Evolutionary conservation across 1,140 invertebrate genomes (phyloP), one percentile per base, ranked within the genome.

Genomic region (Aphelenchoides avenae): DNA sequence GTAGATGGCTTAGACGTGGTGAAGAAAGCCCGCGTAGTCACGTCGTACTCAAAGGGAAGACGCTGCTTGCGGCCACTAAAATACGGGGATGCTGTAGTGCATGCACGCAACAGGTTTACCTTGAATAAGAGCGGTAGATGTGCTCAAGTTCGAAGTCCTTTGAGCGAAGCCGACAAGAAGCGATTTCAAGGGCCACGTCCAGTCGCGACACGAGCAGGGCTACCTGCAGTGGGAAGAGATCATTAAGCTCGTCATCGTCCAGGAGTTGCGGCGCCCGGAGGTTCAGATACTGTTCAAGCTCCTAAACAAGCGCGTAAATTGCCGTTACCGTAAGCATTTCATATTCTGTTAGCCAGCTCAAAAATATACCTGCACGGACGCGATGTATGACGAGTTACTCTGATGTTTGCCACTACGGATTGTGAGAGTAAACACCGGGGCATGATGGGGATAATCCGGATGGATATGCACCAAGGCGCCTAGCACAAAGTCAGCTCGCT

Each of bases 211-310:
- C 29, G 3, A 46, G 43, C 15, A 46, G 43, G 5, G 43, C 15
- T 31, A 46, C 34, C 24, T 46, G 43, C 3, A 46, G 43, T 3
- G 43, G 13, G 34, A 46, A 46, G 26, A 46, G 43, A 30, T 46
- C 43, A 41, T 41, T 41, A 30, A 18, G n/a, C 3, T 46, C 43
- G 26, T 46, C 3, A 11, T 46, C 43, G n/a, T 18, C 34, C 5
- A 46, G 26, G 26, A 18, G n/a, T 46, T 15, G 3, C n/a, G 43
- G 11, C 34, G 18, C 24, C 34, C 34, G n/a, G 15, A 30, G 27
- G 43, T 46, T 46, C n/a, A 46, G 13, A 15, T 29, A 46, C 3
- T 24, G 15, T 13, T 46, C 43, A n/a, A 46, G 3, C 34, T 46
- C n/a, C 43, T 46, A n/a, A 41, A 41, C 11, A 36, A n/a, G n/a